These are phyloP conservation scores for Anguilla megastoma DNA, from an alignment of 2,797 vertebrate genomes.

Conservation along the genomic window DNA sequence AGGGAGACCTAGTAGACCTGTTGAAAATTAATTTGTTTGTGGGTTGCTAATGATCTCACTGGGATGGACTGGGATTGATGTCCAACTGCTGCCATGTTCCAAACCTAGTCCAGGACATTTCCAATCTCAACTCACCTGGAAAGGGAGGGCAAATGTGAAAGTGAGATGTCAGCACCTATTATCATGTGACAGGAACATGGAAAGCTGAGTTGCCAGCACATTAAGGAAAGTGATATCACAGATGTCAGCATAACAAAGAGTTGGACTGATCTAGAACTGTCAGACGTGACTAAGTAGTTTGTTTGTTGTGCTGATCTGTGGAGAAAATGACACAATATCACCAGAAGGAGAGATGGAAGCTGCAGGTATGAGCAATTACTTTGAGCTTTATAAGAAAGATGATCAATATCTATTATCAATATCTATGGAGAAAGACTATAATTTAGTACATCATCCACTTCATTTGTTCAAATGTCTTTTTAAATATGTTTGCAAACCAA, in stretches of 20 bases:
- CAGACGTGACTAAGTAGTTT: not conserved
- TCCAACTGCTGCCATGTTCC: constrained; percentile 28
- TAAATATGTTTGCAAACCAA: not conserved
- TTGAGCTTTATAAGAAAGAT: not conserved
- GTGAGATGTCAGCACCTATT: not conserved
- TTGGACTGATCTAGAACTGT: not conserved
- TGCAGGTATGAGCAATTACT: not conserved
- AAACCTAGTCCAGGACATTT: constrained; percentile 30
- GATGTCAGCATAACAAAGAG: not conserved
- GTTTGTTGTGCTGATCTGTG: not conserved
- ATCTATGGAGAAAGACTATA: not conserved
- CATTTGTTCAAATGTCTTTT: not conserved
- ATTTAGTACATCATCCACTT: not conserved
- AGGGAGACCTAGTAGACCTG: constrained; percentile 39
- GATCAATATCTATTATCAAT: constrained; percentile 8
- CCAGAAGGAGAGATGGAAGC: not conserved
- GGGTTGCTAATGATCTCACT: constrained; percentile 35
- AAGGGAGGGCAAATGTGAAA: not conserved
- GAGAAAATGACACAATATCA: not conserved
- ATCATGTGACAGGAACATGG: not conserved
- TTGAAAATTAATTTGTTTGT: not conserved
- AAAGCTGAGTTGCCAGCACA: not conserved
- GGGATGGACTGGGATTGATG: constrained; percentile 52
- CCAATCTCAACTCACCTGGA: constrained; percentile 9
- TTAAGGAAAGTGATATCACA: not conserved